Evolutionary conservation across 2,113 vertebrate species (phyloP).

Genomic region (Thymallus thymallus): DNA sequence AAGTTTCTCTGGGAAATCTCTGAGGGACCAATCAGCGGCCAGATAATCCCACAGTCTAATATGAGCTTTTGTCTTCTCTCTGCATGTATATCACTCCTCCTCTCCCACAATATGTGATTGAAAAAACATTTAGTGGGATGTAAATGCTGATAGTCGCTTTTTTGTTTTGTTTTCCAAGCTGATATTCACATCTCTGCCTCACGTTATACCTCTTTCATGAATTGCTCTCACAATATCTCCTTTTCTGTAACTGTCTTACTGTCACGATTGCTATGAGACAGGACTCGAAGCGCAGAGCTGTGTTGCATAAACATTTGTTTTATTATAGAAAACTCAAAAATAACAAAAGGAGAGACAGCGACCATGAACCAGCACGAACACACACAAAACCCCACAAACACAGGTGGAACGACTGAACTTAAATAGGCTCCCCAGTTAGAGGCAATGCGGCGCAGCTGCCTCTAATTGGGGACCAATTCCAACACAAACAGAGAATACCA

Average conservation of each 20-base stretch:
- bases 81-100: slow-evolving; percentile 27
- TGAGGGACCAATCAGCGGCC: slow-evolving; percentile 64
- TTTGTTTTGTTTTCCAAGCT: not conserved
- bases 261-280: too few relatives aligned
- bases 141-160: slow-evolving; percentile 23
- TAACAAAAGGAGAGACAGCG: too few relatives aligned
- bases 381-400: too few relatives aligned
- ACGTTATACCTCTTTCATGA: not conserved
- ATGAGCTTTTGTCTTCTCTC: slow-evolving; percentile 26
- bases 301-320: too few relatives aligned
- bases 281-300: too few relatives aligned
- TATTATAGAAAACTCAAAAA: too few relatives aligned
- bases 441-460: too few relatives aligned
- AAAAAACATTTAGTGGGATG: slow-evolving; percentile 27
- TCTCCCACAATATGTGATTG: slow-evolving; percentile 31
- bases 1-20: slow-evolving; percentile 53
- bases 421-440: too few relatives aligned
- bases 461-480: too few relatives aligned
- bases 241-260: not conserved
- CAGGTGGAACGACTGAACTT: too few relatives aligned
- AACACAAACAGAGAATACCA: too few relatives aligned
- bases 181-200: slow-evolving; percentile 17
- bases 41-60: slow-evolving; percentile 50
- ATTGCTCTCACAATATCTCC: not conserved
- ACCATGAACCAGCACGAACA: too few relatives aligned